phyloP scores from a whole-genome alignment of 2,113 vertebrate genomes.

The Austrofundulus limnaeus region DNA sequence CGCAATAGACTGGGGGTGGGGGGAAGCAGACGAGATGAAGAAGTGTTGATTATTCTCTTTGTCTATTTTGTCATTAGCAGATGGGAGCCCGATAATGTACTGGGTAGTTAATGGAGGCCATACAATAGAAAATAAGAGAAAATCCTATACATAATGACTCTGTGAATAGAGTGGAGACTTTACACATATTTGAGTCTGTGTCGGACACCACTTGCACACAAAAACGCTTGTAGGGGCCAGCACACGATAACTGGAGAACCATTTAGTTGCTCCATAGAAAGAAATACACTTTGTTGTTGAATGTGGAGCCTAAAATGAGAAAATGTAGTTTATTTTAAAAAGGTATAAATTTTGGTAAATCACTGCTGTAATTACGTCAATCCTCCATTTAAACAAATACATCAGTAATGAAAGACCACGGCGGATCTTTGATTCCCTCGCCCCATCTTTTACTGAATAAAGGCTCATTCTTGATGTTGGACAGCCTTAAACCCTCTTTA shows the following conservation, averaged over 20 bases:
- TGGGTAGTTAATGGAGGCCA: constrained; percentile 62
- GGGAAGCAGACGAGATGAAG: constrained; percentile 55
- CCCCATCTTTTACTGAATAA: constrained; percentile 43
- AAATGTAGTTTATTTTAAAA: neutral
- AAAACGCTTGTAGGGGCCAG: neutral
- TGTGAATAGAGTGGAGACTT: constrained; percentile 46
- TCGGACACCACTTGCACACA: constrained; percentile 22
- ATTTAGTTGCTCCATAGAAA: neutral
- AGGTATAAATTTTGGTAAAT: neutral
- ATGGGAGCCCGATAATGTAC: constrained; percentile 66
- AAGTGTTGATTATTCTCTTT: constrained; percentile 77
- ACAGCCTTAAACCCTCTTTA: constrained; percentile 69
- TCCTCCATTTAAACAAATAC: constrained; percentile 49
- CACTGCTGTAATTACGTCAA: constrained; percentile 17
- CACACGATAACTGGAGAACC: neutral
- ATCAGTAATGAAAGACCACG: constrained; percentile 40
- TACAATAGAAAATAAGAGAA: constrained; percentile 59
- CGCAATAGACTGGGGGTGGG: constrained; percentile 64
- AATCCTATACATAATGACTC: constrained; percentile 67
- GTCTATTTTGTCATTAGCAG: constrained; percentile 74
- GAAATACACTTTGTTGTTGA: constrained; percentile 7
- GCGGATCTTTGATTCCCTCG: neutral
- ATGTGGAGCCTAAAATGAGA: constrained; percentile 7
- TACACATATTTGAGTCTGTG: constrained; percentile 27
- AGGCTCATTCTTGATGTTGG: constrained; percentile 60